A percentile compares a stretch with the other conserved stretches of the same genome.
Conservation (phyloP, 2,797 vertebrate genomes). For the Sebastes miniatus region DNA sequence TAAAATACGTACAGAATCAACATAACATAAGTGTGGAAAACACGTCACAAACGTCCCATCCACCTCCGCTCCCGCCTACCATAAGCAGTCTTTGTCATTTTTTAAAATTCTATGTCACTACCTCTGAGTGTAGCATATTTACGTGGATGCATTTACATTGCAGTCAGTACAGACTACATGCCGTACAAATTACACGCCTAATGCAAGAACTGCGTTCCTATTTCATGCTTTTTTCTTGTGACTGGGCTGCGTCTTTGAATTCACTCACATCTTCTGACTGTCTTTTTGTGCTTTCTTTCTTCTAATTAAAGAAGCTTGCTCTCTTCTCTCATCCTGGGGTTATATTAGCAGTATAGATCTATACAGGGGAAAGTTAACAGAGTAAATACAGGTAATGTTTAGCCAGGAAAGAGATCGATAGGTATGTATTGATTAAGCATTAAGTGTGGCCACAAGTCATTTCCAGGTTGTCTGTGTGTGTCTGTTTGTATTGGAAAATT, state of each 20-base stretch:
- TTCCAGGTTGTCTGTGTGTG: constrained; percentile 33
- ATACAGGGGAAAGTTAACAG: constrained; percentile 22
- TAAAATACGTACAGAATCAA: no score
- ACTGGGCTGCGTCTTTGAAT: neutral
- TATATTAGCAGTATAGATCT: constrained; percentile 29
- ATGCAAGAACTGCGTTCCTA: no score
- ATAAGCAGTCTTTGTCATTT: no score
- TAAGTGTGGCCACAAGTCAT: constrained; percentile 48
- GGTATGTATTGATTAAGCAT: constrained; percentile 50
- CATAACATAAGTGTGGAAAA: no score
- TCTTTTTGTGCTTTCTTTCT: neutral
- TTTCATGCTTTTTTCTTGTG: no score
- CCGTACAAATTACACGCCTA: no score
- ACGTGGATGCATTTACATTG: no score
- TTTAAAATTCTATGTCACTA: no score
- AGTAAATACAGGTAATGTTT: constrained; percentile 49
- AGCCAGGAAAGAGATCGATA: constrained; percentile 36
- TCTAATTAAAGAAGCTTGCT: neutral
- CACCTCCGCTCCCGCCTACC: no score
- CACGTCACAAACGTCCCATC: no score
- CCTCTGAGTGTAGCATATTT: no score
- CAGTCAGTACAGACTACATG: no score
- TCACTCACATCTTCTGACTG: neutral
- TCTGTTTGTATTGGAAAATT: constrained; percentile 16
- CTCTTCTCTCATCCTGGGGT: constrained; percentile 5